These are phyloP conservation scores for Sminthurides aquaticus DNA, from an alignment of 2,888 invertebrate genomes.

Conservation along the genomic window DNA sequence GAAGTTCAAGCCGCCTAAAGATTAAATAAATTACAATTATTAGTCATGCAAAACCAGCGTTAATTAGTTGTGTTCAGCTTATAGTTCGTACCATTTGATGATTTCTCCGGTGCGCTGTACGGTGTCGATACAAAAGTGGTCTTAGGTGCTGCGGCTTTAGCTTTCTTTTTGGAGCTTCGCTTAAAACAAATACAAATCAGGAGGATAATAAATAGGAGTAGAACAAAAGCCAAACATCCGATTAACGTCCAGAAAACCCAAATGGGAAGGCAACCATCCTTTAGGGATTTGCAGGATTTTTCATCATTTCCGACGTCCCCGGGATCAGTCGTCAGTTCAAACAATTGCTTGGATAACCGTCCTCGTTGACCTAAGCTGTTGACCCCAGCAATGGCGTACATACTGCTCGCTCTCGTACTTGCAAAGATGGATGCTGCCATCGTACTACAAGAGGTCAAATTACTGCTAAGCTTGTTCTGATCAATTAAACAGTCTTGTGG, in stretches of 20 bases:
- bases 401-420: not conserved
- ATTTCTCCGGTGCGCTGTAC: not conserved
- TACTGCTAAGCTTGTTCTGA: constrained; percentile 16
- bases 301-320: not conserved
- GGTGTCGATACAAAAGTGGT: not conserved
- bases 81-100: not conserved
- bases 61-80: not conserved
- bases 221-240: constrained; percentile 23
- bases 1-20: not conserved
- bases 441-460: not conserved
- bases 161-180: not conserved
- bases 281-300: constrained; percentile 18
- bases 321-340: not conserved
- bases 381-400: constrained; percentile 27
- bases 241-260: constrained; percentile 30
- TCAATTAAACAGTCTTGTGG: constrained; percentile 21
- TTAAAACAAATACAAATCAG: constrained; percentile 19
- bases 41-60: constrained; percentile 2
- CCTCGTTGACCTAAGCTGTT: constrained; percentile 15
- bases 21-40: not conserved
- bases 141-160: not conserved
- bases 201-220: constrained; percentile 20
- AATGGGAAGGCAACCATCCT: constrained; percentile 30
- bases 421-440: not conserved
- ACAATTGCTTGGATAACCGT: constrained; percentile 20